Evolutionary conservation across 2,113 vertebrate species (phyloP).

Genomic region (Hypocryptadius cinnamomeus): DNA sequence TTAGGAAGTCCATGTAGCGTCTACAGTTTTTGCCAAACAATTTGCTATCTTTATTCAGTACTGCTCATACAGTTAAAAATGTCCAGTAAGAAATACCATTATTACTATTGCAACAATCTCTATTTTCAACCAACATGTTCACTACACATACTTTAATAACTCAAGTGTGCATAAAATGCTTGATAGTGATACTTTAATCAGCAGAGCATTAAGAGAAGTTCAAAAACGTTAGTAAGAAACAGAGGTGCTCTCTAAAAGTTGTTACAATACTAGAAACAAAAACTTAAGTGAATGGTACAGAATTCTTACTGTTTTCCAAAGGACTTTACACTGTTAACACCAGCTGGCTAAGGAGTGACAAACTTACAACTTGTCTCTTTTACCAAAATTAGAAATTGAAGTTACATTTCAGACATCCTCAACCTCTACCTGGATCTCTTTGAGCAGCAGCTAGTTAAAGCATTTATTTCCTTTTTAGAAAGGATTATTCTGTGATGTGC

Average conservation of each 20-base stretch:
- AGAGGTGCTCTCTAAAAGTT: neutral
- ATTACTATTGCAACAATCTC: neutral
- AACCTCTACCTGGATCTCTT: neutral
- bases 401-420: neutral
- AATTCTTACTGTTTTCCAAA: neutral
- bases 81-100: neutral
- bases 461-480: neutral
- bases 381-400: neutral
- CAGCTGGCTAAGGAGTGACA: neutral
- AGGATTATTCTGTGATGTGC: constrained; percentile 26
- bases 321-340: neutral
- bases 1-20: neutral
- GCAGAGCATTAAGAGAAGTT: neutral
- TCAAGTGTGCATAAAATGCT: neutral
- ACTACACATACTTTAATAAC: neutral
- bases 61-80: neutral
- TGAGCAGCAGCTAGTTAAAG: neutral
- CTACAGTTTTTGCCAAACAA: neutral
- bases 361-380: neutral
- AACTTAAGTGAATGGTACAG: neutral
- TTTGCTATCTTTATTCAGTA: neutral
- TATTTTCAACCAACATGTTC: neutral
- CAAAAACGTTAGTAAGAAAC: neutral
- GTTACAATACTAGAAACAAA: neutral
- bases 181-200: neutral